Evolutionary conservation across 2,797 vertebrate genomes (phyloP).

Genomic region (Eulemur albifrons): DNA sequence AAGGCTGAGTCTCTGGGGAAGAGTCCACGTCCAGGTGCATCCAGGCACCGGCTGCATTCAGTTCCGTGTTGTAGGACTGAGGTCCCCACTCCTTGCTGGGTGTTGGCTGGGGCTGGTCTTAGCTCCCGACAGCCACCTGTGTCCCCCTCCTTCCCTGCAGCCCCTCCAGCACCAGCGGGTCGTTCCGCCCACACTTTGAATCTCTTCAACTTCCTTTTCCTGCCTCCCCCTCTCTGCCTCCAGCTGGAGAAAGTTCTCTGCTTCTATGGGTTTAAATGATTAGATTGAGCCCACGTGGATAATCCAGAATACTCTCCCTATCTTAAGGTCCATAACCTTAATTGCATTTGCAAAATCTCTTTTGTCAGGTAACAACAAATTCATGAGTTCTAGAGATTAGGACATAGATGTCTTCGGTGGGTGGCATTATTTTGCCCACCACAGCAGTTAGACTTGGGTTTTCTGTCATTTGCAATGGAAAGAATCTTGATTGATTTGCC

Average conservation of each 20-base stretch:
- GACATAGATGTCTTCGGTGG: background rate
- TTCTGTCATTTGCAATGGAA: background rate
- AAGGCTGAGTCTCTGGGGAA: background rate
- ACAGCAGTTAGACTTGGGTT: background rate
- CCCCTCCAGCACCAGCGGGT: background rate
- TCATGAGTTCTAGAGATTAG: background rate
- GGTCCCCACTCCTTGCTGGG: background rate
- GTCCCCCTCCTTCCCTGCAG: background rate
- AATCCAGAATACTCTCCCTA: background rate
- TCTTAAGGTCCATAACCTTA: background rate
- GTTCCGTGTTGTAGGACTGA: background rate
- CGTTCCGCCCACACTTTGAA: background rate
- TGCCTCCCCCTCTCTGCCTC: background rate
- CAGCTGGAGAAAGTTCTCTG: background rate
- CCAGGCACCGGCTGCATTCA: background rate
- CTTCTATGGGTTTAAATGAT: background rate
- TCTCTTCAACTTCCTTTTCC: background rate
- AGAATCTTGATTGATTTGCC: background rate
- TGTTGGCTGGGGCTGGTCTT: background rate
- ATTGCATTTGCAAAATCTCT: background rate
- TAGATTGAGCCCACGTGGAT: no score
- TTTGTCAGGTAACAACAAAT: background rate
- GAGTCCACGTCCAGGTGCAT: background rate
- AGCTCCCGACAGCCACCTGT: background rate
- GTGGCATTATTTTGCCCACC: background rate